Base-by-base conservation (phyloP, 2,888 invertebrate species). In the Luperina testacea region DNA sequence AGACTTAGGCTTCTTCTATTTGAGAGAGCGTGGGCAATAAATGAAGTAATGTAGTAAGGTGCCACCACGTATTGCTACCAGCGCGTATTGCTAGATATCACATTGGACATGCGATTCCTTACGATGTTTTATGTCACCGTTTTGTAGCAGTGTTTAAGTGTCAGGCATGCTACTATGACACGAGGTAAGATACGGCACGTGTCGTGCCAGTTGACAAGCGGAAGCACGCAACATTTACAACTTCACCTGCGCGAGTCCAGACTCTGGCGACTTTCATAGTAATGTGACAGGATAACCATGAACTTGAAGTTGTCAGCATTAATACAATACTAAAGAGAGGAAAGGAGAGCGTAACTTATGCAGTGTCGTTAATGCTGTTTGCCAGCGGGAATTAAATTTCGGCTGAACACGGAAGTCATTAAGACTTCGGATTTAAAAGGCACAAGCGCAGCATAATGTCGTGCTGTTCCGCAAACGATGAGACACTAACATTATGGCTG, bases 221-320 rank as follows among this genome's bases (percentile, higher is more conserved):
- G 42, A 24, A 24, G 27, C 42, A 77, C 17, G 63, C 42, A 76
- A 42, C 24, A 27, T 63, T 53, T 63, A 76, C 51, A 27, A 24
- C 27, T 17, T 61, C 15, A 45, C 27, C 17, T 48, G 68, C 13
- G 38, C 15, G 42, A 64, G 17, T 17, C 7, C 32, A 48, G 20
- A 6, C n/a, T n/a, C 7, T 17, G 32, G 3, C 17, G 32, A 48
- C 48, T 38, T 38, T 51, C 13, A 13, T 63, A 15, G 61, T 61
- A 51, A 24, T 42, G 63, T 61, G 11, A 48, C 27, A 48, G 51
- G 20, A 77, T 45, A 64, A 45, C 15, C 11, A 20, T 27, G 42
- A 77, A 27, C 27, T 17, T 17, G 27, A 53, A 69, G 32, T 7
- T 53, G 20, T 70, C 9, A 45, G 24, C 42, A 61, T 42, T 48